Evolutionary conservation across 2,888 invertebrate species (phyloP), one percentile per base, ranked within the genome.

Genomic region (Cactoblastis cactorum): DNA sequence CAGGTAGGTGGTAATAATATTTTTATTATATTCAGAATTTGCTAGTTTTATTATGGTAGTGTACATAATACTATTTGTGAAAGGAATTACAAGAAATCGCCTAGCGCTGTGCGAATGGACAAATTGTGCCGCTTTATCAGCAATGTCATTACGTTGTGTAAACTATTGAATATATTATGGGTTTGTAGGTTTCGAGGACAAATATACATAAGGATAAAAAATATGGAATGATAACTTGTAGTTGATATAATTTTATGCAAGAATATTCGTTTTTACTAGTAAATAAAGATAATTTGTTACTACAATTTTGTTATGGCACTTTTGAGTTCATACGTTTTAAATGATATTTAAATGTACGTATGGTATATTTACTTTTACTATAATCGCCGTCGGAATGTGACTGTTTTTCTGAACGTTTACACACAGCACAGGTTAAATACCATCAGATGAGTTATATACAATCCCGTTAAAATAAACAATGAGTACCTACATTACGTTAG

Each of bases 391-490:
- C 14, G 37, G 11, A 22, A 19, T 37, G 47, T 28, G 47, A 37
- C 28, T 22, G 38, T 46, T 47, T 4, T 22, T 12, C 22, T 28
- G 37, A n/a, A 17, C 24, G 15, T 14, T 15, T 45, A 45, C 37
- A 24, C 11, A 1, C 9, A 12, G 24, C 24, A 63, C 62, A 65
- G 65, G 71, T 59, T 69, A 76, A 82, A 74, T 72, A 75, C 71
- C 69, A 61, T 59, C 64, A 63, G 66, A 34, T 43, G 46, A 37
- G 35, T 63, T 70, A 71, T 70, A 71, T 67, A 64, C 69, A 71
- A 71, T 65, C 67, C 52, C 64, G 68, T 57, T 63, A 72, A 75
- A 80, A 81, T 75, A 83, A 83, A 83, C 78, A 77, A 61, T 51
- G 33, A 58, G 63, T 69, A 37, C n/a, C n/a, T n/a, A n/a, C 15